Conservation (phyloP, 2,888 invertebrate genomes). For the Luffia ferchaultella region DNA sequence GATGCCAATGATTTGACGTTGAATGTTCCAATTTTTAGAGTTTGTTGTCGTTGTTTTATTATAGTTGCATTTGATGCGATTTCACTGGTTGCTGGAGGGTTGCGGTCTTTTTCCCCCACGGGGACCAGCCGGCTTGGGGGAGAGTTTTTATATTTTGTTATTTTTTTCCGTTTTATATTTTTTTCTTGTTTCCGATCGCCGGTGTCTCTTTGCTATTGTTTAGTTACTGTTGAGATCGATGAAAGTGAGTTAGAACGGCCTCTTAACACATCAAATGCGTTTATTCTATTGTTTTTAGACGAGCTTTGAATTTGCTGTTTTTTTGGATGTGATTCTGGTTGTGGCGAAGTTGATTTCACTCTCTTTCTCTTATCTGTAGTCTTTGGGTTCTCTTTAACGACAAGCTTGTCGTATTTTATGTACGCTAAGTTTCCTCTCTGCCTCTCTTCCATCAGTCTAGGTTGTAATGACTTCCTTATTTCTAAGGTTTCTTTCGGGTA, state of each 20-base stretch:
- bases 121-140: slow-evolving; percentile 5
- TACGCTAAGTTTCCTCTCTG: slow-evolving; percentile 14
- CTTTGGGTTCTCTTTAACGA: slow-evolving; percentile 8
- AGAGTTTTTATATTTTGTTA: too few species aligned
- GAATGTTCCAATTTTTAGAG: slow-evolving; percentile 8
- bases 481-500: slow-evolving; percentile 13
- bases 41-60: slow-evolving; percentile 2
- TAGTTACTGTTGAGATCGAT: too few species aligned
- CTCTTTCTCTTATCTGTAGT: slow-evolving; percentile 12
- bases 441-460: slow-evolving; percentile 13
- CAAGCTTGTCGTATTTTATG: slow-evolving; percentile 9
- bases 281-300: too few species aligned
- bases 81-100: too few species aligned
- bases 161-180: too few species aligned
- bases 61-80: neutral
- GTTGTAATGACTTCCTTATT: slow-evolving; percentile 13
- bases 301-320: too few species aligned
- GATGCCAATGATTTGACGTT: slow-evolving; percentile 14
- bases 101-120: slow-evolving; percentile 3
- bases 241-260: too few species aligned
- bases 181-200: too few species aligned
- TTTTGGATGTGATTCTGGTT: slow-evolving; percentile 6
- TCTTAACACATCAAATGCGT: too few species aligned
- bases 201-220: too few species aligned
- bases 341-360: slow-evolving; percentile 2